These are phyloP conservation scores for Tauraco hartlaubi DNA, from an alignment of 2,797 vertebrate species.

Conservation along the genomic window DNA sequence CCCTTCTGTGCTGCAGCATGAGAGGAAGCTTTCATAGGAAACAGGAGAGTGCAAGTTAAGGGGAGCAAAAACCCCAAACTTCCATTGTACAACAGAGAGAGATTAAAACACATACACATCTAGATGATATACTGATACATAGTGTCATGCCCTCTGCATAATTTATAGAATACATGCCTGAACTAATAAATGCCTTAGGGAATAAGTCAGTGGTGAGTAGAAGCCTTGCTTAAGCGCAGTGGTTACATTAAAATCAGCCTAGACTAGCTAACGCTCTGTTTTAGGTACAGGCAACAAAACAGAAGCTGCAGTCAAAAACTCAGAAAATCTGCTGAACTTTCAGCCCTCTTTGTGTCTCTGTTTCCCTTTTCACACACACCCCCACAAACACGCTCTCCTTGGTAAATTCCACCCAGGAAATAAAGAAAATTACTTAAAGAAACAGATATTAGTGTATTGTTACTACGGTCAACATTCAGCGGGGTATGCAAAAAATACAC, in stretches of 20 bases:
- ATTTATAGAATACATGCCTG: constrained; percentile 8
- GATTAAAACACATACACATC: background rate
- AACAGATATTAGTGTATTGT: background rate
- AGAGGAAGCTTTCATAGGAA: constrained; percentile 10
- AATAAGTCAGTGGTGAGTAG: background rate
- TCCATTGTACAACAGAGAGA: background rate
- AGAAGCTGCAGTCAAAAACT: background rate
- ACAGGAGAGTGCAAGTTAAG: background rate
- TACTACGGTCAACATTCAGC: background rate
- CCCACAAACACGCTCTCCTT: too few relatives aligned
- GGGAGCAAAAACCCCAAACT: background rate
- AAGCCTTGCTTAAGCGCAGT: background rate
- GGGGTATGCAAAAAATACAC: background rate
- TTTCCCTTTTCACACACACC: background rate
- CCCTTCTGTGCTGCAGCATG: background rate
- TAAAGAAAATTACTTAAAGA: background rate
- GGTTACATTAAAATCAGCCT: background rate
- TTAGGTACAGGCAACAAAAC: background rate
- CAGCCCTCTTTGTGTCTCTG: background rate
- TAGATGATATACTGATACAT: background rate
- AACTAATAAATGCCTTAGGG: constrained; percentile 27
- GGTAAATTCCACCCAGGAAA: background rate
- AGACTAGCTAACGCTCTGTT: background rate
- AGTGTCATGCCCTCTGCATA: background rate
- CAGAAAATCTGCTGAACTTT: constrained; percentile 30